Conservation (phyloP, 2,888 invertebrate genomes). For the Oxycera nigricornis region DNA sequence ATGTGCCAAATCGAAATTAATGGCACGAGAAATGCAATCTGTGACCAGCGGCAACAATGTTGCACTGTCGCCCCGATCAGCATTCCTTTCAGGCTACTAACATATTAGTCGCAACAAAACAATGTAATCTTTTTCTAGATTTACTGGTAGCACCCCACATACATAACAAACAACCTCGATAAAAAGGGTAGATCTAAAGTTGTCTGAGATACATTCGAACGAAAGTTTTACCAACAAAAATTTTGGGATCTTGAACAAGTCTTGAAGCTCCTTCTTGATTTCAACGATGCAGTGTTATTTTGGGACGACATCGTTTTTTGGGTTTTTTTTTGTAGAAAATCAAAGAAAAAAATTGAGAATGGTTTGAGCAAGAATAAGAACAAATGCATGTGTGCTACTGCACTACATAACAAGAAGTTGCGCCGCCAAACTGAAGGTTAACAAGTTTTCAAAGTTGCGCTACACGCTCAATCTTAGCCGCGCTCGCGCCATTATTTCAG, state of each 20-base stretch:
- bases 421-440: constrained; percentile 16
- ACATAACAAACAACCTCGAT: too few relatives aligned
- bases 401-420: constrained; percentile 11
- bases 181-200: too few relatives aligned
- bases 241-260: too few relatives aligned
- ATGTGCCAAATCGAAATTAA: constrained; percentile 23
- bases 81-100: neutral
- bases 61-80: constrained; percentile 10
- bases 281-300: too few relatives aligned
- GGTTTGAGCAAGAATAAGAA: neutral
- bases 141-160: too few relatives aligned
- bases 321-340: neutral
- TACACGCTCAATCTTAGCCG: neutral
- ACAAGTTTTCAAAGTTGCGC: constrained; percentile 7
- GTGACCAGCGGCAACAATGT: constrained; percentile 12
- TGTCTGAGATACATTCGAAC: too few relatives aligned
- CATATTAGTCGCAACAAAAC: neutral
- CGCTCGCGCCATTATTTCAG: neutral
- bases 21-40: neutral
- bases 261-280: too few relatives aligned
- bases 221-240: too few relatives aligned
- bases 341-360: neutral
- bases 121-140: neutral
- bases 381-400: constrained; percentile 20
- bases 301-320: neutral